phyloP scores from a whole-genome alignment of 2,888 invertebrate genomes.

The Nephrotoma appendiculata region DNA sequence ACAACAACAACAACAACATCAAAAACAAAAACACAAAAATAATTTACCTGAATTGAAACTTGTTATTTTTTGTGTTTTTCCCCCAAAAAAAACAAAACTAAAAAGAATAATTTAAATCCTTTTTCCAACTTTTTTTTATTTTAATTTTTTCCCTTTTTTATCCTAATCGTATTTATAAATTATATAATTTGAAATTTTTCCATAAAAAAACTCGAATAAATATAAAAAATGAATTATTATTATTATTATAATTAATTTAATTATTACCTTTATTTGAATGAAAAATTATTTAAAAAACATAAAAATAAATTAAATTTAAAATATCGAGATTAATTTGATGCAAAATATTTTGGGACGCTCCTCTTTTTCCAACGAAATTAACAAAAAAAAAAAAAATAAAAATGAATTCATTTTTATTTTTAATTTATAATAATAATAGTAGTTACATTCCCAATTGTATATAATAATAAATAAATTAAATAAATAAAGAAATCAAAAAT shows the following conservation, averaged over 20 bases:
- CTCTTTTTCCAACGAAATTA: background rate
- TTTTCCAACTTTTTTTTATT: background rate
- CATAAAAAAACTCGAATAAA: background rate
- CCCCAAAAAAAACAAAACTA: background rate
- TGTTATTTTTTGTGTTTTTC: background rate
- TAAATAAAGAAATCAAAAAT: background rate
- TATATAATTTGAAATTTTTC: background rate
- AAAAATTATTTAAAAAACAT: background rate
- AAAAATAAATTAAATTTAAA: background rate
- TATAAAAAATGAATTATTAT: background rate
- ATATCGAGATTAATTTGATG: background rate
- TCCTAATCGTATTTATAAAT: background rate
- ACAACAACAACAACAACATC: background rate
- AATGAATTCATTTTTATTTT: background rate
- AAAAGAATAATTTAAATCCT: background rate
- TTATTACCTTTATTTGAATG: background rate
- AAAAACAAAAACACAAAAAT: background rate
- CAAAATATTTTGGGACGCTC: background rate
- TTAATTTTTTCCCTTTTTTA: background rate
- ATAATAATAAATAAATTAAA: slow-evolving; percentile 7
- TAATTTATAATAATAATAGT: slow-evolving; percentile 6
- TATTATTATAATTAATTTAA: background rate
- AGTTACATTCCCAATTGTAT: slow-evolving; percentile 12
- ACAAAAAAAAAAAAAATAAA: background rate
- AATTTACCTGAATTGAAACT: slow-evolving; percentile 4